A percentile compares a stretch with the other conserved stretches of the same genome.
Evolutionary conservation across 2,888 invertebrate species (phyloP).

Genomic region (Lycia hirtaria): DNA sequence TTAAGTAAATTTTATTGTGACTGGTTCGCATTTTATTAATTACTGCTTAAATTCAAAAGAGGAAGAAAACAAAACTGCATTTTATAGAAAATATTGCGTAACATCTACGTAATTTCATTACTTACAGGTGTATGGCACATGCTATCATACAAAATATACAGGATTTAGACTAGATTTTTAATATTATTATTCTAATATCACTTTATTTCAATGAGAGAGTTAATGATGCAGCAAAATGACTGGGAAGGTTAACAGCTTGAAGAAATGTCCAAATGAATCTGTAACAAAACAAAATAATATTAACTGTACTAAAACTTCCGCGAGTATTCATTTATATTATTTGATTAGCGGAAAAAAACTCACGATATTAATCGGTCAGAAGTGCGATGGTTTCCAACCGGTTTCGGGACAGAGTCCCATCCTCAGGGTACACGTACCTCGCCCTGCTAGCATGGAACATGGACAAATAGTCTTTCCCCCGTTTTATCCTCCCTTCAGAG

Average conservation of each 20-base stretch:
- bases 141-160: constrained; percentile 84
- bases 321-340: too few relatives aligned
- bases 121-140: constrained; percentile 82
- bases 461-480: too few relatives aligned
- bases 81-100: constrained; percentile 79
- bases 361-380: too few relatives aligned
- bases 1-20: constrained; percentile 77
- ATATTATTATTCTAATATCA: constrained; percentile 80
- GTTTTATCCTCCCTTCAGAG: too few relatives aligned
- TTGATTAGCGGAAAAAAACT: too few relatives aligned
- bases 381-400: too few relatives aligned
- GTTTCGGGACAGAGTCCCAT: too few relatives aligned
- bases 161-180: constrained; percentile 67
- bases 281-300: constrained; percentile 48
- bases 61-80: constrained; percentile 65
- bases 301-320: too few relatives aligned
- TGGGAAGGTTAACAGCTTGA: constrained; percentile 63
- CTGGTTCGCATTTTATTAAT: constrained; percentile 59
- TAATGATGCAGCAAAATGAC: constrained; percentile 66
- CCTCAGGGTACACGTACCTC: too few relatives aligned
- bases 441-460: too few relatives aligned
- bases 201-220: constrained; percentile 81
- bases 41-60: constrained; percentile 74
- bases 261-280: constrained; percentile 63
- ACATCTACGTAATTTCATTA: constrained; percentile 79